phyloP scores from a whole-genome alignment of 2,797 vertebrate genomes.

The Scolopax bukidnonensis region DNA sequence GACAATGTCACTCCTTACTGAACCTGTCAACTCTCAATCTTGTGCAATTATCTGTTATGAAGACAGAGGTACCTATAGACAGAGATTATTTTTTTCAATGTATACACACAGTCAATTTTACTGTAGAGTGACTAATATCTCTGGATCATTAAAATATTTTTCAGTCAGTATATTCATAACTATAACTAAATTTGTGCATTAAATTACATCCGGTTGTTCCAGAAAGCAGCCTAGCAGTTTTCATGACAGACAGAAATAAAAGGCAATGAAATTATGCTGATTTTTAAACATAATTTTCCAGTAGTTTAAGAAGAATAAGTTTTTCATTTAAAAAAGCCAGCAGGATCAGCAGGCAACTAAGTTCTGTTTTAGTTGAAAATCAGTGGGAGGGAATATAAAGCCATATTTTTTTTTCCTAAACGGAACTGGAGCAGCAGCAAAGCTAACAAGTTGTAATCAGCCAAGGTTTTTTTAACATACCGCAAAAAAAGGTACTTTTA shows the following conservation, averaged over 20 bases:
- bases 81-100: neutral
- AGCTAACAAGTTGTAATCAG: slow-evolving; percentile 78
- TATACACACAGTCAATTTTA: slow-evolving; percentile 13
- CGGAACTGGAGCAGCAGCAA: slow-evolving; percentile 74
- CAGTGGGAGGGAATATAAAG: slow-evolving; percentile 82
- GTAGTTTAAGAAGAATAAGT: slow-evolving; percentile 83
- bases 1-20: neutral
- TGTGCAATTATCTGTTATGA: slow-evolving; percentile 36
- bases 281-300: slow-evolving; percentile 85
- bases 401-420: slow-evolving; percentile 78
- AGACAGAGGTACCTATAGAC: neutral
- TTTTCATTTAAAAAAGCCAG: slow-evolving; percentile 84
- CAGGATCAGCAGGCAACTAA: slow-evolving; percentile 82
- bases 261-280: slow-evolving; percentile 80
- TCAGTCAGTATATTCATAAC: slow-evolving; percentile 56
- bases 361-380: slow-evolving; percentile 84
- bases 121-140: slow-evolving; percentile 24
- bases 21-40: neutral
- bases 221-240: slow-evolving; percentile 68
- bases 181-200: slow-evolving; percentile 63
- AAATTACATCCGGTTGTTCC: slow-evolving; percentile 42
- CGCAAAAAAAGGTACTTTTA: slow-evolving; percentile 29
- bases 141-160: slow-evolving; percentile 73
- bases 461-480: slow-evolving; percentile 62
- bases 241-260: slow-evolving; percentile 77